Evolutionary conservation across 1,140 invertebrate species (phyloP), one percentile per base, ranked within the genome.

Genomic region (Achroia grisella): DNA sequence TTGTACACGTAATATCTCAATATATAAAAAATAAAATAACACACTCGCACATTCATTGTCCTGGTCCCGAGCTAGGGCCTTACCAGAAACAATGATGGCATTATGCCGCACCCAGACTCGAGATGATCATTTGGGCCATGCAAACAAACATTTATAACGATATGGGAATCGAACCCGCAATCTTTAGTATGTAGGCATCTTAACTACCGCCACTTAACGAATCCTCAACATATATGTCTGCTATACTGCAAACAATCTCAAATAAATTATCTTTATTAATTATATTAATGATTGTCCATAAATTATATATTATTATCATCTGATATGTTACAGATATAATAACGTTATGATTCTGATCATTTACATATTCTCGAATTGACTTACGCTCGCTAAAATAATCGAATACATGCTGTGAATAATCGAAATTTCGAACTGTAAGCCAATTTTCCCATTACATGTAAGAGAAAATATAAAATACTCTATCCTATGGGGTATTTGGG

Each of bases 1-100:
- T 84, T 84, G 68, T 84, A 84, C 80, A 84, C 80, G 80, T 84
- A 80, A 71, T 79, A 73, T 73, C 64, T 56, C 62, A 48, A 55
- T 68, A 56, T 57, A 49, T 23, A 23, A 23, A 23, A 23, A 23
- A 23, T 23, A 23, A 23, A 23, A 23, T 23, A 23, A 23, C 17
- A 23, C 17, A 23, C 17, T 3, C 17, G 17, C 17, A 23, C 17
- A 23, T 6, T 23, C 17, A 23, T 23, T 23, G 17, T 23, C 17
- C 17, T 23, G 17, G 17, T 61, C 17, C 17, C 17, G 17, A 23
- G 17, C 2, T 23, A 23, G 17, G 17, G 6, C 17, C 17, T 2
- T 23, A 23, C 17, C 17, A 23, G 17, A 23, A 23, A 23, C 17
- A 23, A 23, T 23, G 17, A 23, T 23, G 17, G 17, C 17, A 23